These are phyloP conservation scores for Spilosoma lubricipeda DNA, from an alignment of 2,888 invertebrate species.

Conservation along the genomic window DNA sequence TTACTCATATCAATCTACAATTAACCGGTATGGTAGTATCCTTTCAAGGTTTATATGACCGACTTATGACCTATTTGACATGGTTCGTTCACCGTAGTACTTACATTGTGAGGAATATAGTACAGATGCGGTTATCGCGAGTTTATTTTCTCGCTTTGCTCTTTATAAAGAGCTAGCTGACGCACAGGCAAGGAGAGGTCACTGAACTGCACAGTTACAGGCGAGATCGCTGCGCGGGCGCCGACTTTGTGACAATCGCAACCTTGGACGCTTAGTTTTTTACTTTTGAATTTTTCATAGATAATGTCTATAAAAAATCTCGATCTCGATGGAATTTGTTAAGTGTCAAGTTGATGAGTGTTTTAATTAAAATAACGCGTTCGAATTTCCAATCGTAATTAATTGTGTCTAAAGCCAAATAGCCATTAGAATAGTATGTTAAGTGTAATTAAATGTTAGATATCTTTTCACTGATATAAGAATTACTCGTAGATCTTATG, in stretches of 20 bases:
- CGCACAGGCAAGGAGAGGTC: constrained; percentile 76
- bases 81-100: constrained; percentile 75
- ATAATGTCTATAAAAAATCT: constrained; percentile 2
- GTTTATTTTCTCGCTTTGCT: constrained; percentile 83
- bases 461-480: background rate
- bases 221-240: constrained; percentile 66
- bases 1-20: constrained; percentile 62
- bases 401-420: background rate
- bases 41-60: constrained; percentile 69
- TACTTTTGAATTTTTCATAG: constrained; percentile 8
- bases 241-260: constrained; percentile 69
- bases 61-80: constrained; percentile 74
- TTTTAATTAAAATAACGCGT: constrained; percentile 8
- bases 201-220: constrained; percentile 72
- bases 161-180: constrained; percentile 82
- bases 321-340: constrained; percentile 1
- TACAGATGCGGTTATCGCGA: constrained; percentile 78
- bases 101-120: constrained; percentile 64
- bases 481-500: background rate
- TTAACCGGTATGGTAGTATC: constrained; percentile 65
- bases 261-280: constrained; percentile 59
- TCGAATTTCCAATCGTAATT: background rate
- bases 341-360: constrained; percentile 5
- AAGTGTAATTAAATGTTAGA: background rate
- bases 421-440: background rate